Base-by-base conservation (phyloP, 1,140 invertebrate species). In the Drosophila lini region DNA sequence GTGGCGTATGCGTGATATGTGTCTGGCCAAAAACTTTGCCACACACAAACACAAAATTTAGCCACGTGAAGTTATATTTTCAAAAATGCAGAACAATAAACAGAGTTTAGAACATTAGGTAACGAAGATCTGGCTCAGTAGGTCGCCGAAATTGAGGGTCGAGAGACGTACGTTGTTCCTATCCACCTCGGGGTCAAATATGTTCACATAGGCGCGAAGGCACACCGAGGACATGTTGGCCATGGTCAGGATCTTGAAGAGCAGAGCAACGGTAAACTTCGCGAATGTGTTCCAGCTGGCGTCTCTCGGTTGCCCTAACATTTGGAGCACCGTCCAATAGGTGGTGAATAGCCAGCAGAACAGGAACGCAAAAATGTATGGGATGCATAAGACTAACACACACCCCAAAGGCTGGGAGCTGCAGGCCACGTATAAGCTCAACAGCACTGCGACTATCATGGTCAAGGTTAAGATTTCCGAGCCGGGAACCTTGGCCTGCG, bases 231-330 rank as follows among this genome's bases (percentile, higher is more conserved):
- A 9, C 1, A 42, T 25, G 42, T 78, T 62, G 25, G 25, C 8
- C 15, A 77, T 1, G 8, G 65, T 28, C 1, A 81, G 5, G 5
- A 82, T 0, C 41, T 82, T 82, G 13, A 78, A 78, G 0, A 64
- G 0, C 3, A 81, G 1, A 0, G 7, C 15, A 15, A 64, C 9
- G 9, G 5, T 3, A 2, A 81, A 16, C 1, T 68, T 34, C 32
- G 5, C 9, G 19, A n/a, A 38, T 4, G 4, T 3, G 3, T 0
- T 5, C 6, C 3, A 0, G 6, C 11, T 53, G 19, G 32, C 1
- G 13, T 19, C 16, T 1, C 13, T 5, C 7, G 32, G 11, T 2
- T 4, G 16, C 16, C 2, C 5, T 1, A 6, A 0, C 13, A 53
- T 3, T 38, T 36, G 16, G 4, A 0, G 0, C 0, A 7, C 13